phyloP scores from a whole-genome alignment of 2,888 invertebrate species.

The Catocala nupta region DNA sequence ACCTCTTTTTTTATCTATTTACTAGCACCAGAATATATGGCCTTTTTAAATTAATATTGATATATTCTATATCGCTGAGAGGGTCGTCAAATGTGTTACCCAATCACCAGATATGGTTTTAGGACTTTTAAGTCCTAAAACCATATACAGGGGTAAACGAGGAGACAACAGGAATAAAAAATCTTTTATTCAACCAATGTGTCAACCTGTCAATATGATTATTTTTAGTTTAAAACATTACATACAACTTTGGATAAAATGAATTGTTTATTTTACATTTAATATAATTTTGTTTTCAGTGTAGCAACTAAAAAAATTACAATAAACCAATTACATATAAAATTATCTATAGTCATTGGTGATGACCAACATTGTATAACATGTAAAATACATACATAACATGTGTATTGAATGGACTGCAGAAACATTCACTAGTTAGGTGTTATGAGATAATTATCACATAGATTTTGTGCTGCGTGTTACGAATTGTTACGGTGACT shows the following conservation, averaged over 20 bases:
- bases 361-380: conserved; percentile 7
- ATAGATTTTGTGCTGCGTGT: conserved; percentile 31
- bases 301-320: conserved; percentile 19
- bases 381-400: no score
- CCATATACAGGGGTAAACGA: no score
- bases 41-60: no score
- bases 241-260: neutral
- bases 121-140: no score
- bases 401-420: conserved; percentile 26
- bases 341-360: conserved; percentile 4
- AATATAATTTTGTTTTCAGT: conserved; percentile 12
- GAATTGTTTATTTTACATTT: neutral
- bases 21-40: no score
- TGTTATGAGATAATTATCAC: conserved; percentile 17
- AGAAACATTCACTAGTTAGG: conserved; percentile 32
- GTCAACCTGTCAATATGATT: no score
- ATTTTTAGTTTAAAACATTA: neutral
- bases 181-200: no score
- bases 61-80: no score
- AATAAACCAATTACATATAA: conserved; percentile 6
- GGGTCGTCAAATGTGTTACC: no score
- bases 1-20: no score
- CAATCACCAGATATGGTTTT: no score
- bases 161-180: no score
- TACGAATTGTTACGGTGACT: conserved; percentile 20